A percentile compares a stretch with the other conserved stretches of the same genome.
These are phyloP conservation scores for Selenia dentaria DNA, from an alignment of 2,888 invertebrate genomes.

Conservation along the genomic window DNA sequence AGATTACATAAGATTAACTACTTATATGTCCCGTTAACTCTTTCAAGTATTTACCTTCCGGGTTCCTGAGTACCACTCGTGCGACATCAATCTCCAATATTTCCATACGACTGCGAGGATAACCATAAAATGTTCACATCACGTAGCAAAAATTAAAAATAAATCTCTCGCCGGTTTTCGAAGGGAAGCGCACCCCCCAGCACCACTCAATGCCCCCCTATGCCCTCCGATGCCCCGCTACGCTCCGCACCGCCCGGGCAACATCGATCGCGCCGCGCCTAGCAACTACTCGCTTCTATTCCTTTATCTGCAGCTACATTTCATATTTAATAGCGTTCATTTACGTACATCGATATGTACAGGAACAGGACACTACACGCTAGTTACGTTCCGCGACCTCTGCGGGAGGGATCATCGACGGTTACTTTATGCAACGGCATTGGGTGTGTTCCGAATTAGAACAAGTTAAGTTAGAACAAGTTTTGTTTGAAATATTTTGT, in stretches of 20 bases:
- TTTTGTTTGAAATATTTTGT: too few relatives aligned
- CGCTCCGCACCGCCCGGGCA: neutral
- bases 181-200: conserved; percentile 1
- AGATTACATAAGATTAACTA: too few relatives aligned
- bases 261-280: conserved; percentile 46
- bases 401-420: neutral
- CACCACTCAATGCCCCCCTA: conserved; percentile 7
- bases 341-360: neutral
- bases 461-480: too few relatives aligned
- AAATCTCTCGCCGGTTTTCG: conserved; percentile 33
- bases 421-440: too few relatives aligned
- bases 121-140: conserved; percentile 27
- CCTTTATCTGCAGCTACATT: neutral
- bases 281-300: conserved; percentile 34
- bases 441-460: too few relatives aligned
- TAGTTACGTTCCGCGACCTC: neutral
- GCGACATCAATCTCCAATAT: conserved; percentile 5
- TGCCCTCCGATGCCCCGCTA: conserved; percentile 15
- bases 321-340: conserved; percentile 2
- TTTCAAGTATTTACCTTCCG: neutral
- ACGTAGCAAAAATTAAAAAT: conserved; percentile 48
- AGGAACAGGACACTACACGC: neutral
- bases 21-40: too few relatives aligned
- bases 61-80: too few relatives aligned
- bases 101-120: conserved; percentile 12